phyloP scores from a whole-genome alignment of 2,113 vertebrate genomes.

The Anser brachyrhynchus region DNA sequence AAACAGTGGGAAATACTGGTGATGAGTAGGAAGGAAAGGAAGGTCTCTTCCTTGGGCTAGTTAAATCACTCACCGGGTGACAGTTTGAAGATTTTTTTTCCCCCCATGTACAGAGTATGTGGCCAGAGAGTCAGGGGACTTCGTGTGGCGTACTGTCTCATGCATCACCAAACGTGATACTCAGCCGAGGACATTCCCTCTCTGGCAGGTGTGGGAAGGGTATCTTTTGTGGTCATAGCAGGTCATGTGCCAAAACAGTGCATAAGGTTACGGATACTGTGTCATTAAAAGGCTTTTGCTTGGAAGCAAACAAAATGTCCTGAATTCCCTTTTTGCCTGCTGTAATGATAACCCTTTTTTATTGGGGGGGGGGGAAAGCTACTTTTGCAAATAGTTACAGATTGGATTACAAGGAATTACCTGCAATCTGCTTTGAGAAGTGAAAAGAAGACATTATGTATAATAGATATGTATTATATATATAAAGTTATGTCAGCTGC shows the following conservation, averaged over 20 bases:
- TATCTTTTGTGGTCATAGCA: background rate
- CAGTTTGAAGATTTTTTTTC: background rate
- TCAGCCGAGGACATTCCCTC: background rate
- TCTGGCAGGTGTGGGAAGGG: background rate
- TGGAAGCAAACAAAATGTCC: background rate
- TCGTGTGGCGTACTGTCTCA: background rate
- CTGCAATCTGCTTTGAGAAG: background rate
- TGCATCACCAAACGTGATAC: background rate
- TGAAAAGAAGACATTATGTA: background rate
- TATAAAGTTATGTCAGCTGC: background rate
- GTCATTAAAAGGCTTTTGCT: background rate
- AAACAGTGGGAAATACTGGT: background rate
- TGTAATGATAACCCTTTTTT: background rate
- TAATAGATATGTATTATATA: no score
- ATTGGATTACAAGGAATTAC: background rate
- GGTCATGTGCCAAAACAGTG: background rate
- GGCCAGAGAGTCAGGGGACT: background rate
- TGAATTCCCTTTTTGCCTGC: background rate
- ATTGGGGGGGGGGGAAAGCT: background rate
- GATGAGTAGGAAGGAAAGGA: background rate
- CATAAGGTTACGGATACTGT: background rate
- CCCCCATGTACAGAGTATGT: background rate
- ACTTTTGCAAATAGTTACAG: background rate
- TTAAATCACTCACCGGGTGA: background rate
- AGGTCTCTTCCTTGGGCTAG: background rate